A percentile compares a stretch with the other conserved stretches of the same genome.
Evolutionary conservation across 1,140 invertebrate genomes (phyloP).

Genomic region (Ceratina japonica): DNA sequence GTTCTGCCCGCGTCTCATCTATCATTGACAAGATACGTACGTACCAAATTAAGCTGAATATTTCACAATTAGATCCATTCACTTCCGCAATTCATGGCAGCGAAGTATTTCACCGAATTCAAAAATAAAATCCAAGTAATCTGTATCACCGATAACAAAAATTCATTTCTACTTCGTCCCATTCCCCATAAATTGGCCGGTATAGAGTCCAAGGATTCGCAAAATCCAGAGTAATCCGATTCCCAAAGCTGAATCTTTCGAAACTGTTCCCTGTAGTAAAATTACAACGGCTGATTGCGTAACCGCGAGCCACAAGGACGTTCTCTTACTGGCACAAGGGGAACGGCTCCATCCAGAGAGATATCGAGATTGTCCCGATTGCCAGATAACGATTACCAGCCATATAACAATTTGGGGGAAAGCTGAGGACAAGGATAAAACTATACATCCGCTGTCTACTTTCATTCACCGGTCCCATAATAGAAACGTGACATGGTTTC

Average conservation of each 20-base stretch:
- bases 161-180: neutral
- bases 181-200: neutral
- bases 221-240: neutral
- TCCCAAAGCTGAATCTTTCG: neutral
- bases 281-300: neutral
- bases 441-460: neutral
- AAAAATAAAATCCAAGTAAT: no score
- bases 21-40: neutral
- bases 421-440: neutral
- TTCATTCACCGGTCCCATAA: no score
- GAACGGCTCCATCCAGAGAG: neutral
- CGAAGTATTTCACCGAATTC: no score
- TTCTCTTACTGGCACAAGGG: neutral
- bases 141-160: no score
- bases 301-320: neutral
- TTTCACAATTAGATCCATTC: no score
- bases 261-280: slow-evolving; percentile 2
- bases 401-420: neutral
- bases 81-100: neutral
- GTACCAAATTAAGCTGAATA: no score
- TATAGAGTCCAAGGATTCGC: neutral
- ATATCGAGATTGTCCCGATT: neutral
- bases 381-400: neutral
- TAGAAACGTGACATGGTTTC: no score
- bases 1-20: neutral